These are phyloP conservation scores for Phaetusa simplex DNA, from an alignment of 2,113 vertebrate species.

Conservation along the genomic window DNA sequence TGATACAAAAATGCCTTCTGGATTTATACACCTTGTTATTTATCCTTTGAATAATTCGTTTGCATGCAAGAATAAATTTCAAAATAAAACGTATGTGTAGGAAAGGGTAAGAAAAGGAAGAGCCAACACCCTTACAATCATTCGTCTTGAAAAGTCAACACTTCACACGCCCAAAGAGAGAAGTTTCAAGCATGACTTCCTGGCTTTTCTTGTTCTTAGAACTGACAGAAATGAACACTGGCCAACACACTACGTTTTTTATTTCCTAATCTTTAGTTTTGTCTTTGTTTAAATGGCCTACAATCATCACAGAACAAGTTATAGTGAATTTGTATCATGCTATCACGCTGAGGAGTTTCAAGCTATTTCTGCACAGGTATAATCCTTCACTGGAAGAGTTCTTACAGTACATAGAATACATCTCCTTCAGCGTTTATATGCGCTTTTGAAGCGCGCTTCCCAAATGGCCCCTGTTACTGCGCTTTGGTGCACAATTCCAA, in stretches of 20 bases:
- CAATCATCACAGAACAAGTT: neutral
- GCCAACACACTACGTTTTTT: neutral
- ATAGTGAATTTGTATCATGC: neutral
- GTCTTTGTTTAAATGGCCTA: neutral
- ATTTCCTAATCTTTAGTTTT: neutral
- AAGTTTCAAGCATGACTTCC: neutral
- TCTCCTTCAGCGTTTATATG: neutral
- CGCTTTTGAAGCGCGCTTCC: neutral
- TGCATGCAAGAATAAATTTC: neutral
- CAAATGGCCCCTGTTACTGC: neutral
- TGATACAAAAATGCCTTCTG: neutral
- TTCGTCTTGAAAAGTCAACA: neutral
- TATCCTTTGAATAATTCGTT: neutral
- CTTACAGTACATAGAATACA: neutral
- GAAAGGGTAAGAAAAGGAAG: neutral
- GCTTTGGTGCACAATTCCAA: neutral
- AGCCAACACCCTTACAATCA: neutral
- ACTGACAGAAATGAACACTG: neutral
- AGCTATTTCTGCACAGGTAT: neutral
- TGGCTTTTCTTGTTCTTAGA: neutral
- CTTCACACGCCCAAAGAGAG: neutral
- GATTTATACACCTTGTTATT: neutral
- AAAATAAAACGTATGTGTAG: neutral
- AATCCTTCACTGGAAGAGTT: neutral
- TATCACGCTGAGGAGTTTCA: neutral